These are phyloP conservation scores for Zosterops japonicus DNA, from an alignment of 2,113 vertebrate species.

Conservation along the genomic window DNA sequence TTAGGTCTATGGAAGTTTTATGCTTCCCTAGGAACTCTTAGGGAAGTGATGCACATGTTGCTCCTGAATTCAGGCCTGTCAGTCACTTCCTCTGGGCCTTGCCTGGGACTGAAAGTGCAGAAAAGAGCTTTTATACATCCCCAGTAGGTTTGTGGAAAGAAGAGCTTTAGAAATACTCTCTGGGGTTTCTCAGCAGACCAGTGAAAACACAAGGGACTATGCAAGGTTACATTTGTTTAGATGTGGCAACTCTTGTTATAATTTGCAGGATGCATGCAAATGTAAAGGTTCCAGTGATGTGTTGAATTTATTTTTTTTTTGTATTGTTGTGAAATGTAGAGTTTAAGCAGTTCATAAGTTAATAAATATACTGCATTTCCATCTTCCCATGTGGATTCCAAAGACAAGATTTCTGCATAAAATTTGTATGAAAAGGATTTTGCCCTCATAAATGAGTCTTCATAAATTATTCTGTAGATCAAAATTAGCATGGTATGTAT, in stretches of 20 bases:
- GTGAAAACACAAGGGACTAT: neutral
- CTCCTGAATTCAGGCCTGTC: neutral
- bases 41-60: neutral
- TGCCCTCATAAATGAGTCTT: neutral
- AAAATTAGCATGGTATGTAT: neutral
- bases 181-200: neutral
- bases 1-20: neutral
- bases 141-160: neutral
- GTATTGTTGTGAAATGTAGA: neutral
- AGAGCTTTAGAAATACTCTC: neutral
- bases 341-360: neutral
- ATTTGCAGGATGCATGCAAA: neutral
- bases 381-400: neutral
- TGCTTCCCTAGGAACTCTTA: neutral
- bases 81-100: rapidly evolving
- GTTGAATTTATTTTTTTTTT: neutral
- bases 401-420: neutral
- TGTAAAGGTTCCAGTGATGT: neutral
- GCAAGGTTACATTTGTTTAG: neutral
- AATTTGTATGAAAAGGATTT: neutral
- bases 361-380: neutral
- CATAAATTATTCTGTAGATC: neutral
- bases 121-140: neutral
- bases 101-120: neutral
- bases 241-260: neutral